phyloP scores from a whole-genome alignment of 2,113 vertebrate species.

The Aphelocoma coerulescens region DNA sequence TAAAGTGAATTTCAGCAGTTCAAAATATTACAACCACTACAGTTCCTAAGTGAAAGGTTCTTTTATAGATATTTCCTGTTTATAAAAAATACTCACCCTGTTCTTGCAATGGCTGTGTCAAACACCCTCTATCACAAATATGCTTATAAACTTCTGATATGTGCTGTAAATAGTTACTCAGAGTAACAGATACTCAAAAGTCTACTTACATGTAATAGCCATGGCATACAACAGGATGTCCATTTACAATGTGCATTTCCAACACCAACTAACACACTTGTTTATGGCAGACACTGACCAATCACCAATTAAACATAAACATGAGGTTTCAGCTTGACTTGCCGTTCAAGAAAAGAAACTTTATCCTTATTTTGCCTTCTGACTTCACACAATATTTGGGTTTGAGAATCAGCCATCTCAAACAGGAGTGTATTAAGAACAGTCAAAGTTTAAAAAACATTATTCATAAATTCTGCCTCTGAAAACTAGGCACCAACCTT shows the following conservation, averaged over 20 bases:
- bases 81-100: background rate
- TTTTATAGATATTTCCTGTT: background rate
- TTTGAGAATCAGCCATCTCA: background rate
- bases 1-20: background rate
- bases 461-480: background rate
- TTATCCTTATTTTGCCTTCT: background rate
- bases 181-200: background rate
- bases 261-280: background rate
- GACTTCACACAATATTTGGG: background rate
- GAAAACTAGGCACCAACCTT: conserved; percentile 70
- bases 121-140: background rate
- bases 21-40: background rate
- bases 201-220: background rate
- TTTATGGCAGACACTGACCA: background rate
- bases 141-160: background rate
- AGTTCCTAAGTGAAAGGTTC: background rate
- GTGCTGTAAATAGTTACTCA: background rate
- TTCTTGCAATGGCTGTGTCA: background rate
- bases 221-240: background rate
- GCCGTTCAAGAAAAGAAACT: background rate
- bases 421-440: background rate
- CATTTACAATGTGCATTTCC: background rate
- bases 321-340: background rate
- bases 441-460: background rate
- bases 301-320: background rate